phyloP scores from a whole-genome alignment of 1,140 invertebrate species.

The Platyura marginata region DNA sequence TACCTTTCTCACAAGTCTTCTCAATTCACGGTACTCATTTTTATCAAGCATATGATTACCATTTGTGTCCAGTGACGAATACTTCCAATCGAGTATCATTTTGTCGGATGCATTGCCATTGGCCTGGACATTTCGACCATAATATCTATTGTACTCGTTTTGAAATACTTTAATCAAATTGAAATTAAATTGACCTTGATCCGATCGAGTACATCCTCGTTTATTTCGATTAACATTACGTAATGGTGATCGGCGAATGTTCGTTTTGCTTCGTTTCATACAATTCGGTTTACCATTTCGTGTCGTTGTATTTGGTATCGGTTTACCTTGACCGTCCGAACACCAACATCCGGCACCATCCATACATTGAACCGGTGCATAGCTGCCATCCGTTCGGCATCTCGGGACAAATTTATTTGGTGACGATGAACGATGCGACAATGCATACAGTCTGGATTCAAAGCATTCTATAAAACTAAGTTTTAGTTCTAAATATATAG shows the following conservation, averaged over 20 bases:
- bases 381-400: slow-evolving; percentile 65
- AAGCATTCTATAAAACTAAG: slow-evolving; percentile 13
- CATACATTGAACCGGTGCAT: slow-evolving; percentile 69
- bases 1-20: slow-evolving; percentile 59
- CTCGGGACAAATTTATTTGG: slow-evolving; percentile 36
- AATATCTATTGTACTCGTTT: slow-evolving; percentile 45
- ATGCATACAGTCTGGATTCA: slow-evolving; percentile 17
- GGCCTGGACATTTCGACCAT: slow-evolving; percentile 9
- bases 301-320: slow-evolving; percentile 54
- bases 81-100: slow-evolving; percentile 71
- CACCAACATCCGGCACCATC: slow-evolving; percentile 52
- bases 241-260: slow-evolving; percentile 21
- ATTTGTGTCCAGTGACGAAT: slow-evolving; percentile 58
- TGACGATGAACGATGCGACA: slow-evolving; percentile 17
- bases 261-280: slow-evolving; percentile 19
- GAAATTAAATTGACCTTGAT: slow-evolving; percentile 58
- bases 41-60: slow-evolving; percentile 52
- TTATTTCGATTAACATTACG: slow-evolving; percentile 5
- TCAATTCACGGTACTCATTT: slow-evolving; percentile 60
- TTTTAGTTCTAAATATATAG: not conserved
- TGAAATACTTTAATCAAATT: slow-evolving; percentile 68
- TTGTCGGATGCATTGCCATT: slow-evolving; percentile 11
- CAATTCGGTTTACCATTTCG: slow-evolving; percentile 49
- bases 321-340: slow-evolving; percentile 59
- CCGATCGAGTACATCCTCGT: slow-evolving; percentile 40